Evolutionary conservation across 2,113 vertebrate species (phyloP), one percentile per base, ranked within the genome.

Genomic region (Todiramphus saurophagus): DNA sequence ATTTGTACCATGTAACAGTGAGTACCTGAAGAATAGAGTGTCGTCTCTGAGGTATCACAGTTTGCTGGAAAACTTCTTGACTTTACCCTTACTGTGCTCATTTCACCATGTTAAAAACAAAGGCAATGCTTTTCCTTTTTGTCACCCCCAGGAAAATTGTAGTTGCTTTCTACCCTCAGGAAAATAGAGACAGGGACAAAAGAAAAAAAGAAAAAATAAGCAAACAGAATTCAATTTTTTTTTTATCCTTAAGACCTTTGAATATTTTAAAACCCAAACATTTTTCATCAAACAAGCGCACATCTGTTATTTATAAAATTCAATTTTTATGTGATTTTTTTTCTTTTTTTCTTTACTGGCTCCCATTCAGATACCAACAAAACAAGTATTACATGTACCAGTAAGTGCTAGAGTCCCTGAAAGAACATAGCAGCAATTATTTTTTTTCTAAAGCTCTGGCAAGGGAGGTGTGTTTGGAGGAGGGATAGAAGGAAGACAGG

Each of bases 281-380:
- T 64, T 90, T 94, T 94, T 89, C 43, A 87, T 30, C 37, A 41
- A 90, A 87, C 68, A 77, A 5, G 5, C 15, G 53, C 77, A 95
- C 87, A 96, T 96, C 93, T 96, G 89, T 94, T 96, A 89, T 68
- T 93, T 93, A 97, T 96, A 94, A 96, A 96, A 93, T 76, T 68
- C 44, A 28, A 83, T 91, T 95, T 95, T 87, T 95, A 82, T 93
- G 69, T 56, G n/a, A 16, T 43, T 84, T 66, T 75, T 78, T 75
- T 84, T 43, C 81, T 66, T 75, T 87, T 77, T 93, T 88, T 91
- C 48, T 21, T 67, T 46, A 73, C 46, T 72, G 77, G 37, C 44
- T 90, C 33, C 39, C 39, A 77, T 43, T 93, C 82, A 88, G 82
- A 85, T 21, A 80, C 79, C 83, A 94, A 87, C 77, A 91, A 76